Evolutionary conservation across 2,888 invertebrate genomes (phyloP).

Genomic region (Drosophila suboccidentalis): DNA sequence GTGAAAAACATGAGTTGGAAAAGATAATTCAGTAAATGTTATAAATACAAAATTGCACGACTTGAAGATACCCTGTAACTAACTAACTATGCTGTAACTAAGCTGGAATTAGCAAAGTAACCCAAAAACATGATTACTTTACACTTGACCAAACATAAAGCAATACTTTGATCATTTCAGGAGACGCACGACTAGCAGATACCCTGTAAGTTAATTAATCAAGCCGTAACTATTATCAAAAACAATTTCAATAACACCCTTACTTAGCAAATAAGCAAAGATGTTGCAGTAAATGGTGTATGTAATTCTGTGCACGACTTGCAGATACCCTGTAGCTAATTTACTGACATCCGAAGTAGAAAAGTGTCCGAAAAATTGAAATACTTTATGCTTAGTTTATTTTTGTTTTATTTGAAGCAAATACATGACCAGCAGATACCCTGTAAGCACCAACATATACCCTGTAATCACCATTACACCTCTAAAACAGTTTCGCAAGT

Average conservation of each 20-base stretch:
- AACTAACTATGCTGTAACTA: neutral
- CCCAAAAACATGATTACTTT: neutral
- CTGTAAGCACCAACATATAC: neutral
- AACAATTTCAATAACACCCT: neutral
- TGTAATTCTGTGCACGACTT: neutral
- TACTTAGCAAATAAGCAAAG: neutral
- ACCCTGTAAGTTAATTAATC: neutral
- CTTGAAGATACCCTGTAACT: conserved; percentile 1
- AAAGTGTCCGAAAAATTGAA: neutral
- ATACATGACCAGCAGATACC: neutral
- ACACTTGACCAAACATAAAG: neutral
- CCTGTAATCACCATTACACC: neutral
- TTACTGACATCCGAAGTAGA: neutral
- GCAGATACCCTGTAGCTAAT: neutral
- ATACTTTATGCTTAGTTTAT: neutral
- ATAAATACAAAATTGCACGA: neutral
- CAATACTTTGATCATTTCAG: neutral
- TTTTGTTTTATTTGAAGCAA: neutral
- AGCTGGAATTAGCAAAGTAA: neutral
- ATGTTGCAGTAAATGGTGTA: neutral
- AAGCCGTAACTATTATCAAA: neutral
- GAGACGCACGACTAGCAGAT: neutral
- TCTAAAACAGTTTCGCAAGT: neutral
- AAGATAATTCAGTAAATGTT: neutral
- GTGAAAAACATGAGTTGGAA: too few species aligned